Percentiles rank a stretch among this genome's conserved stretches.
These are phyloP conservation scores for Camponotus vicinus DNA, from an alignment of 1,140 invertebrate genomes.

Conservation along the genomic window DNA sequence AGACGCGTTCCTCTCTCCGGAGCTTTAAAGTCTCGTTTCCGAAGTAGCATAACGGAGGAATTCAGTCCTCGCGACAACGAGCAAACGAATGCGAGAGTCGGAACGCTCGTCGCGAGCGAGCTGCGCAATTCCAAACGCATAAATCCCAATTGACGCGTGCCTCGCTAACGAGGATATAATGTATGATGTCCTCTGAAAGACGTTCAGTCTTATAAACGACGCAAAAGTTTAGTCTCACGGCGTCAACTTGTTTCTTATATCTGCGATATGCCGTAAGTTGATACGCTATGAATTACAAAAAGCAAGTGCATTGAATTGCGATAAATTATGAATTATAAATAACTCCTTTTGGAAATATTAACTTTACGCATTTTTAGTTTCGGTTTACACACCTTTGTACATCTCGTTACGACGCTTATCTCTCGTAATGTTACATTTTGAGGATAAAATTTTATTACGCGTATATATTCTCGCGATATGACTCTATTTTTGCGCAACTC, in stretches of 20 bases:
- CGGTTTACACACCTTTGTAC: neutral
- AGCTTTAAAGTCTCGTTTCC: slow-evolving; percentile 44
- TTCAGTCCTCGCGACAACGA: slow-evolving; percentile 30
- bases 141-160: slow-evolving; percentile 68
- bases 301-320: neutral
- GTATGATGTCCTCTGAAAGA: slow-evolving; percentile 41
- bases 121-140: slow-evolving; percentile 63
- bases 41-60: slow-evolving; percentile 8
- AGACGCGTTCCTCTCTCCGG: neutral
- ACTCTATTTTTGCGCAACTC: slow-evolving; percentile 33
- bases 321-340: too few species aligned
- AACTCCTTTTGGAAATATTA: neutral
- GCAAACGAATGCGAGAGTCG: neutral
- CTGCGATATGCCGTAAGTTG: neutral
- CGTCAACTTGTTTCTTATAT: neutral
- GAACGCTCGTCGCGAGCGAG: slow-evolving; percentile 8
- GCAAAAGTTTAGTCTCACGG: slow-evolving; percentile 2
- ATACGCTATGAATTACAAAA: neutral
- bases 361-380: neutral
- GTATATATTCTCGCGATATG: neutral
- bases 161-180: slow-evolving; percentile 61
- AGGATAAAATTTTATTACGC: neutral
- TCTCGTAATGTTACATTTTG: neutral
- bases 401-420: neutral
- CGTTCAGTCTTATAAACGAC: neutral